These are phyloP conservation scores for Listrodromus nycthemerus DNA, from an alignment of 2,888 invertebrate genomes.

Conservation along the genomic window DNA sequence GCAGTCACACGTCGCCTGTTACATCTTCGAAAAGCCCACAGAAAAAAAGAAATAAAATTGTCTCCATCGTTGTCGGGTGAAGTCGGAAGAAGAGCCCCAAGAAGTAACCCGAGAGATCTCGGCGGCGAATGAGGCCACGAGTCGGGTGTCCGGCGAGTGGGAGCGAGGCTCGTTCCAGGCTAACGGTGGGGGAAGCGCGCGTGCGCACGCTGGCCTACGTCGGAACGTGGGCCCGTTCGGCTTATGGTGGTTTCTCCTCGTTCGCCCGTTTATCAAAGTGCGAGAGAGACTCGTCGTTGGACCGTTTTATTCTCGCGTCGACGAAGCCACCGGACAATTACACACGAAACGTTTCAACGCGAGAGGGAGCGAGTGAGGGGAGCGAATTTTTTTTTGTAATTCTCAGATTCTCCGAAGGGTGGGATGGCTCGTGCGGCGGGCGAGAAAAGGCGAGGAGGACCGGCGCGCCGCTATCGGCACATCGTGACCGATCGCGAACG, in stretches of 20 bases:
- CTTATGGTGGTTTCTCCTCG: slow-evolving; percentile 4
- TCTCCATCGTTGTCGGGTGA: no score
- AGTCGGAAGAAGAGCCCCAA: not conserved
- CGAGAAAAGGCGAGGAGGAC: slow-evolving; percentile 6
- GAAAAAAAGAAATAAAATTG: no score
- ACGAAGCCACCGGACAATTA: slow-evolving; percentile 2
- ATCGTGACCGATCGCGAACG: slow-evolving; percentile 48
- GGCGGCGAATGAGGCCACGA: slow-evolving; percentile 39
- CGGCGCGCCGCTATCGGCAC: slow-evolving; percentile 31
- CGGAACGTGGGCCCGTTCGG: slow-evolving; percentile 2
- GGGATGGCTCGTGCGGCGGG: slow-evolving; percentile 25
- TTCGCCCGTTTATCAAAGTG: slow-evolving; percentile 25
- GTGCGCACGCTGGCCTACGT: not conserved
- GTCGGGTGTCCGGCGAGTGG: slow-evolving; percentile 12
- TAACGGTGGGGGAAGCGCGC: not conserved
- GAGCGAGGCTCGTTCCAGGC: slow-evolving; percentile 8
- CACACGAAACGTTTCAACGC: not conserved
- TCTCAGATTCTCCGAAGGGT: not conserved
- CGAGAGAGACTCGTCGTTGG: slow-evolving; percentile 25
- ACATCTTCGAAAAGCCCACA: no score
- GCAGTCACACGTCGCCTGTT: no score
- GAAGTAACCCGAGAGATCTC: slow-evolving; percentile 39
- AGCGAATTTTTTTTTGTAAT: not conserved
- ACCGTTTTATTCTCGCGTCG: slow-evolving; percentile 11
- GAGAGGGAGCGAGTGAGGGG: slow-evolving; percentile 5